Evolutionary conservation across 2,797 vertebrate species (phyloP).

Genomic region (Rhabdomys pumilio): DNA sequence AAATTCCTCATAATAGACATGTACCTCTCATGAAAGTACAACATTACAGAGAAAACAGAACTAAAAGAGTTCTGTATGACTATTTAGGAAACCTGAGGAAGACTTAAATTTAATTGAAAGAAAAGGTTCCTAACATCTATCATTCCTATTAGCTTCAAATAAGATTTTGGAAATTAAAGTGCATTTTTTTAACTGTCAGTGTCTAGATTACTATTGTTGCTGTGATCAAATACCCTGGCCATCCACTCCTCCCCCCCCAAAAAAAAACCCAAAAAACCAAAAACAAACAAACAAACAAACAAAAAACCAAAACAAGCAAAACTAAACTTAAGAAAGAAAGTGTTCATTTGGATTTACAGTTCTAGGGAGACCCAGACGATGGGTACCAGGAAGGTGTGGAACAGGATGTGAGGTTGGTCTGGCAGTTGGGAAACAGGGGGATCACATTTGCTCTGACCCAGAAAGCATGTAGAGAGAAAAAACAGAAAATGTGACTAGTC

Average conservation of each 20-base stretch:
- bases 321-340: background rate
- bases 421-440: background rate
- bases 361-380: background rate
- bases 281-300: too few species aligned
- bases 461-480: background rate
- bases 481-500: background rate
- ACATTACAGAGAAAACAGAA: background rate
- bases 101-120: background rate
- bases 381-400: background rate
- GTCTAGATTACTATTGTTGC: background rate
- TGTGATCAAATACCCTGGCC: background rate
- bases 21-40: background rate
- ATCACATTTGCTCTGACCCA: background rate
- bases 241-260: background rate
- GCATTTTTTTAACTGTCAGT: background rate
- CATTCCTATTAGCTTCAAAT: background rate
- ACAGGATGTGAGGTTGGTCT: background rate
- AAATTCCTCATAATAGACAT: background rate
- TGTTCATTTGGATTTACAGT: background rate
- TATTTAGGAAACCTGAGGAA: background rate
- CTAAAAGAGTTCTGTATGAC: background rate
- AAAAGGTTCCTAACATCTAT: background rate
- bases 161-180: background rate
- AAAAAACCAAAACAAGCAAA: background rate
- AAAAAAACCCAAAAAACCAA: background rate